Evolutionary conservation across 1,140 invertebrate genomes (phyloP).

Genomic region (Ladona fulva): DNA sequence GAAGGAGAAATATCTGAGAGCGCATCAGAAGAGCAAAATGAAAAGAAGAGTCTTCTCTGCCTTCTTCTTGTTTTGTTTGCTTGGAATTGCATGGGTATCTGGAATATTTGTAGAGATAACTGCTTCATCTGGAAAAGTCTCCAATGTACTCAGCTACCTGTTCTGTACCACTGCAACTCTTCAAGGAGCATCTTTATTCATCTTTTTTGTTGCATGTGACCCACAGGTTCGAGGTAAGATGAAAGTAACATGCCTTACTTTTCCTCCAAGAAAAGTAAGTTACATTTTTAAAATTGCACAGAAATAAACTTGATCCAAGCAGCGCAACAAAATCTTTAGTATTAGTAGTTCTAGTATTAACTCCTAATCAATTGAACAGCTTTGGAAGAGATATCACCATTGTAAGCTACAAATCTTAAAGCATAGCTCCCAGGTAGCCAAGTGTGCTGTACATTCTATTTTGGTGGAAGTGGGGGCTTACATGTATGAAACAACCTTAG

Average conservation of each 20-base stretch:
- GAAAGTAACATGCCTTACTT: not conserved
- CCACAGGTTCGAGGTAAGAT: not conserved
- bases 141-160: slow-evolving; percentile 45
- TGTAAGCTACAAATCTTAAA: too few species aligned
- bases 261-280: too few species aligned
- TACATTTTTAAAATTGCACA: too few species aligned
- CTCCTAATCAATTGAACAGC: too few species aligned
- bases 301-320: too few species aligned
- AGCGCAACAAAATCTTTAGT: too few species aligned
- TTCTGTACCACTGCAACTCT: slow-evolving; percentile 51
- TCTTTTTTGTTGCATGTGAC: slow-evolving; percentile 53
- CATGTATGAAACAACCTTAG: too few species aligned
- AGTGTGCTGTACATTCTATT: too few species aligned
- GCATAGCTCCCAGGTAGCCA: too few species aligned
- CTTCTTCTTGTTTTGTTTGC: slow-evolving; percentile 49
- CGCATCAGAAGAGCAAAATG: slow-evolving; percentile 21
- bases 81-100: slow-evolving; percentile 54
- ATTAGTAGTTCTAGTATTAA: too few species aligned
- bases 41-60: slow-evolving; percentile 46
- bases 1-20: not conserved
- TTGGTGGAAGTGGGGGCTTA: too few species aligned
- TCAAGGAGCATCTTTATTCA: slow-evolving; percentile 53
- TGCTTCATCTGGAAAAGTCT: slow-evolving; percentile 29
- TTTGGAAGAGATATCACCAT: too few species aligned
- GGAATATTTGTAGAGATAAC: slow-evolving; percentile 42